phyloP scores from a whole-genome alignment of 2,888 invertebrate species.

The Latrodectus elegans region DNA sequence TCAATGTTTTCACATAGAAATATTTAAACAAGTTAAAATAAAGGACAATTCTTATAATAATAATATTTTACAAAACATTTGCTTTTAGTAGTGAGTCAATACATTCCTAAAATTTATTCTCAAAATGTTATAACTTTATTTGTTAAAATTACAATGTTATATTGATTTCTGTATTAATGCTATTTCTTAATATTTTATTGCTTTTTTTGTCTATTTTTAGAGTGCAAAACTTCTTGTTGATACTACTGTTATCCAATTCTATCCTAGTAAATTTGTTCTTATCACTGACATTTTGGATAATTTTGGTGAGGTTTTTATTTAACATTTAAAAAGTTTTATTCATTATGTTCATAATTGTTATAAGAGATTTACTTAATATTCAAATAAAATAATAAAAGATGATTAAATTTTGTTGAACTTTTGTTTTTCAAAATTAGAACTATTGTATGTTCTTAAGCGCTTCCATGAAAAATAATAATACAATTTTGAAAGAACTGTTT shows the following conservation, averaged over 20 bases:
- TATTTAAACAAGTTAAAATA: too few species aligned
- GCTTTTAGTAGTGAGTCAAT: not conserved
- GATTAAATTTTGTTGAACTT: too few species aligned
- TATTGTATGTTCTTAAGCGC: too few species aligned
- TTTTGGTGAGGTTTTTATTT: slow-evolving; percentile 79
- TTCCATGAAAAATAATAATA: too few species aligned
- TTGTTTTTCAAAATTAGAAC: too few species aligned
- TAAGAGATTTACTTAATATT: too few species aligned
- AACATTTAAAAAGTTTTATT: not conserved
- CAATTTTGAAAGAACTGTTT: too few species aligned
- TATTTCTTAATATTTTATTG: not conserved
- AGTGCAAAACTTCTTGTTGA: slow-evolving; percentile 95
- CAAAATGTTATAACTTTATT: not conserved
- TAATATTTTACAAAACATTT: slow-evolving; percentile 1
- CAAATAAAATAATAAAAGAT: too few species aligned
- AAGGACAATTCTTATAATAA: too few species aligned
- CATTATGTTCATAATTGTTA: too few species aligned
- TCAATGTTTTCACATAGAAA: too few species aligned
- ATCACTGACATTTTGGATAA: slow-evolving; percentile 96
- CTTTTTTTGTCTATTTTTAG: slow-evolving; percentile 75
- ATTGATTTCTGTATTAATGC: not conserved
- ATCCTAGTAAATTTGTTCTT: slow-evolving; percentile 97
- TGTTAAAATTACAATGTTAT: not conserved
- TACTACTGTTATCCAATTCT: slow-evolving; percentile 92
- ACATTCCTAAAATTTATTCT: not conserved